These are phyloP conservation scores for Lepidurus arcticus DNA, from an alignment of 1,140 invertebrate species.

Conservation along the genomic window DNA sequence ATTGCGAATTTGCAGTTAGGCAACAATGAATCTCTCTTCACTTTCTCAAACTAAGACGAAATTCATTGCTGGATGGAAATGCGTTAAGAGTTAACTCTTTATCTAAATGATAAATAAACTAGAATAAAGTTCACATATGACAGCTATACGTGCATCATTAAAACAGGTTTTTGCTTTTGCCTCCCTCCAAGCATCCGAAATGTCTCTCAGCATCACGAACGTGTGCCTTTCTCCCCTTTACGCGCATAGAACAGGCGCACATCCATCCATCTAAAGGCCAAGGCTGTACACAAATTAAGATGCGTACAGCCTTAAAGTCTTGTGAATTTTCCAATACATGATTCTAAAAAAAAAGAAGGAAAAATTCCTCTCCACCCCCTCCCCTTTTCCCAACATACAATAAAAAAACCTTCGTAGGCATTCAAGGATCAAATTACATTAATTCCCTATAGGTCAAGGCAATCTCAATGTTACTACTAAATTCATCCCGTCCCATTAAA, in stretches of 20 bases:
- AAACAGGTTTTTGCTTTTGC: background rate
- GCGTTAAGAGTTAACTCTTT: too few relatives aligned
- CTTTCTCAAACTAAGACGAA: too few relatives aligned
- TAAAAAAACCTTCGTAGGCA: too few relatives aligned
- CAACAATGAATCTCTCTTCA: too few relatives aligned
- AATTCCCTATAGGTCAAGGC: too few relatives aligned
- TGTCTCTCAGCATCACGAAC: background rate
- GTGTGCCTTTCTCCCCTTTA: conserved; percentile 16
- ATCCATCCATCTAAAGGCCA: background rate
- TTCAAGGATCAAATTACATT: too few relatives aligned
- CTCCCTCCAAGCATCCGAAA: background rate
- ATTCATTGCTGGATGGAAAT: too few relatives aligned
- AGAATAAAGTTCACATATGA: background rate
- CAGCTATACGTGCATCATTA: background rate
- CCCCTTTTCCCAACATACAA: too few relatives aligned
- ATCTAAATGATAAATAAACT: background rate
- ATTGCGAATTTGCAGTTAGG: too few relatives aligned
- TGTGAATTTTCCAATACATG: background rate
- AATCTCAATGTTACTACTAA: too few relatives aligned
- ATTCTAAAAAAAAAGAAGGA: background rate
- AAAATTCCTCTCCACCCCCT: too few relatives aligned
- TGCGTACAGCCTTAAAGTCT: background rate
- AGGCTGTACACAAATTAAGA: background rate
- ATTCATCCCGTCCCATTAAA: too few relatives aligned
- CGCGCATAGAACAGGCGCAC: background rate